Base-by-base conservation (phyloP, 2,797 vertebrate genomes). In the Syngnathus acus region DNA sequence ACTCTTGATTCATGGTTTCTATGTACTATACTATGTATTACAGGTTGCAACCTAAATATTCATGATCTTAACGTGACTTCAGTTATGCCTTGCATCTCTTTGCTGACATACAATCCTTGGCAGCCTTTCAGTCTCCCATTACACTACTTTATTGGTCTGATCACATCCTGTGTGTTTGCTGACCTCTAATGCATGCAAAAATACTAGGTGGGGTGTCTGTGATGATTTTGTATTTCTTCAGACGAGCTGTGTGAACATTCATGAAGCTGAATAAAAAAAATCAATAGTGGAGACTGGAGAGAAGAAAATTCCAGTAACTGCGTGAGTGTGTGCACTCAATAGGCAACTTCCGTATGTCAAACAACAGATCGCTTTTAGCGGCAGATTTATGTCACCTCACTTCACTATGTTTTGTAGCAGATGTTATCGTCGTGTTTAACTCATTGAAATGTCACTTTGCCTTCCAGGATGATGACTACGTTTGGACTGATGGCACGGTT, bases 241-340 rank as follows among this genome's bases (percentile, higher is more conserved):
- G 59, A 67, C 38, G 74, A 58, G 74, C 72, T 75, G 73, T 81
- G 67, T 77, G 77, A 82, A 88, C 81, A 76, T 85, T 82, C 73
- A 77, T 71, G 3, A 77, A 72, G 72, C 40, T 19, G 23, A 57
- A 1, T 54, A 77, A 86, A 88, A 58, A 78, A 86, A 88, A 90
- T 91, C 88, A 89, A 89, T 89, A 89, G 6, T 14, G 68, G 71
- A 85, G 68, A 72, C 70, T 71, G 68, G 71, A 85, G 68, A 72
- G 71, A 71, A 84, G 81, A 71, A 23, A 75, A 75, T 90, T 89
- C 86, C 89, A 84, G 89, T 84, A 89, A 89, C 59, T 63, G 74
- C 21, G 23, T 2, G 68, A 6, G 66, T 2, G 68, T 5, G 66
- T 11, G 66, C 5, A 60, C 37, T 9, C 51, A 19, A 21, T 74